These are phyloP conservation scores for Sphaeridia pumilis DNA, from an alignment of 2,888 invertebrate genomes.

Conservation along the genomic window DNA sequence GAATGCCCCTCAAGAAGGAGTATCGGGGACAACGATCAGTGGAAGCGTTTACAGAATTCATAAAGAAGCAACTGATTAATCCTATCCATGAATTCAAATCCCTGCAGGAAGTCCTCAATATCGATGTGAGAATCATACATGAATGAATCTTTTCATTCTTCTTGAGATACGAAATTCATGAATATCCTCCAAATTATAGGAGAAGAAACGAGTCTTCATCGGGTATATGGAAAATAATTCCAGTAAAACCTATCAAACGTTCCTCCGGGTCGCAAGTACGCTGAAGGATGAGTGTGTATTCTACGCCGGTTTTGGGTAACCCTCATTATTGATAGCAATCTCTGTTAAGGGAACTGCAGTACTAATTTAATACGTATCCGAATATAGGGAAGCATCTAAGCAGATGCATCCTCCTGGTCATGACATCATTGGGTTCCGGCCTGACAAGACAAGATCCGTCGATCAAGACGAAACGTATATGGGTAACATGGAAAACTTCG, in stretches of 20 bases:
- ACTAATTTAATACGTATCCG: not conserved
- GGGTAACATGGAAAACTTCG: constrained; percentile 62
- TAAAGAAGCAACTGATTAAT: constrained; percentile 70
- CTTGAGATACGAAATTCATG: constrained; percentile 6
- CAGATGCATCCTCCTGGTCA: constrained; percentile 77
- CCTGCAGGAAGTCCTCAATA: constrained; percentile 56
- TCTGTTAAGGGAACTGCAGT: not conserved
- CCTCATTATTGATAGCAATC: not conserved
- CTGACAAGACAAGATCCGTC: constrained; percentile 64
- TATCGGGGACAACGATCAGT: constrained; percentile 79
- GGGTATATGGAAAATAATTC: constrained; percentile 78
- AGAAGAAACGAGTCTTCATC: constrained; percentile 61
- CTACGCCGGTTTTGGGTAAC: constrained; percentile 71
- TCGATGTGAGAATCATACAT: constrained; percentile 47
- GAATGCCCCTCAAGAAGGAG: constrained; percentile 76
- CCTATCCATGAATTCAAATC: constrained; percentile 66
- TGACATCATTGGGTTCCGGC: constrained; percentile 69
- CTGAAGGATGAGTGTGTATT: constrained; percentile 94
- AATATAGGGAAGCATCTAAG: constrained; percentile 50
- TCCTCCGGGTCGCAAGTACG: constrained; percentile 69
- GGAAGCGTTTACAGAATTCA: constrained; percentile 79
- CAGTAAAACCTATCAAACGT: constrained; percentile 65
- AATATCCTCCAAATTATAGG: constrained; percentile 41
- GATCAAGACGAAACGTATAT: constrained; percentile 72
- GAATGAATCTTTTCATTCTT: not conserved